Evolutionary conservation across 2,888 invertebrate genomes (phyloP), one percentile per base, ranked within the genome.

Genomic region (Ctena decussata): DNA sequence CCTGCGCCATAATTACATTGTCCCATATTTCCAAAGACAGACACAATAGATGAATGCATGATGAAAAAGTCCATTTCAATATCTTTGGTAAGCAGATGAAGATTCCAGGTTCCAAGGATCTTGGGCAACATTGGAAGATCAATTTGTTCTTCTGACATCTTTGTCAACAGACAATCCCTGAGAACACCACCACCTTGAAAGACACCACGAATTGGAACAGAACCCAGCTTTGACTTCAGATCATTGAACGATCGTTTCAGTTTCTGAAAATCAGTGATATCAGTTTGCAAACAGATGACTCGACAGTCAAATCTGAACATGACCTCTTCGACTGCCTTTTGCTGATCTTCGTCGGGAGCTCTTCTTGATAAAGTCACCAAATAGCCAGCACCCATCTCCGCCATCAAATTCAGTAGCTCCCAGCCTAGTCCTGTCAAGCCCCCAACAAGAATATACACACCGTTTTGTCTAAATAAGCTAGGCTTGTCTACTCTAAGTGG

Each of bases 391-490:
- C 91, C 91, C 21, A 77, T 75, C 71, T 82, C 77, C 1, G 90
- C 90, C 44, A 93, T 79, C 32, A 87, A 82, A 15, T 85, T 79
- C 0, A 92, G 84, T 39, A 91, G 77, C n/a, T 90, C 90, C 93
- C 93, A 93, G 5, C 94, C 94, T 1, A 94, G 83, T 3, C 93
- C 93, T 6, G 91, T 92, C 15, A 91, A 83, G 1, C 93, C 93
- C 18, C 93, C 93, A 11, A 93, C 89, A 21, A 92, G 87, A 15
- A 93, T 70, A 70, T 94, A 94, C 21, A 84, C 78, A 27, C 87
- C 84, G 27, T 90, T 74, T 35, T 79, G 69, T 24, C 90, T 69
- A 49, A 93, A 89, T 0, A 92, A 53, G 1, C 37, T 30, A 53
- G 70, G 12, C n/a, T 69, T 46, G 32, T 24, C 46, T 21, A 24